A percentile compares a stretch with the other conserved stretches of the same genome.
These are phyloP conservation scores for Syngnathus rostellatus DNA, from an alignment of 2,797 vertebrate species.

Conservation along the genomic window DNA sequence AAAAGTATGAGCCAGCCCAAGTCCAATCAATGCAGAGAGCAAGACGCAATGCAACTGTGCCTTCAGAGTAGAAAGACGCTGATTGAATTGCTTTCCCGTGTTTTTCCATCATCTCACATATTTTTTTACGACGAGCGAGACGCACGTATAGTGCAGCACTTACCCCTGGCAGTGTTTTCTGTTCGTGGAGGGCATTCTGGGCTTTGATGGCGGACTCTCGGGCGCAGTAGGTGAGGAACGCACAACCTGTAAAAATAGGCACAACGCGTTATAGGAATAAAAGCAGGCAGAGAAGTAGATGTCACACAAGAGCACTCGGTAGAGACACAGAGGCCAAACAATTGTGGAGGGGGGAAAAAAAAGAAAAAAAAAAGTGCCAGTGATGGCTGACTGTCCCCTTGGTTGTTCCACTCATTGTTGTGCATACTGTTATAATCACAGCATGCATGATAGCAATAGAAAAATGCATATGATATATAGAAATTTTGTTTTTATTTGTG, in stretches of 20 bases:
- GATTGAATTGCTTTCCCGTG: conserved; percentile 10
- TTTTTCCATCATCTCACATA: conserved; percentile 7
- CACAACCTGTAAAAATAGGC: conserved; percentile 77
- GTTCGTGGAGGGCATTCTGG: conserved; percentile 95
- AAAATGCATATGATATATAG: neutral
- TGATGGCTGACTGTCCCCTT: neutral
- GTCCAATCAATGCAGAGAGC: neutral
- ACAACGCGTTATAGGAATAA: neutral
- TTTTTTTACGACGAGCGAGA: conserved; percentile 5
- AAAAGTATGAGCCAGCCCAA: neutral
- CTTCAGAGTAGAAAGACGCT: neutral
- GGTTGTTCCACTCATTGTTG: neutral
- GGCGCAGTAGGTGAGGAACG: conserved; percentile 98
- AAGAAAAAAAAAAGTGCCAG: neutral
- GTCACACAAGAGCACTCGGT: neutral
- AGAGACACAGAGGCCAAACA: neutral
- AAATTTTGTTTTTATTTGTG: neutral
- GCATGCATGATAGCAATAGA: neutral
- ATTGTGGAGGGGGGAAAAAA: neutral
- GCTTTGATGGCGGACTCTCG: conserved; percentile 98
- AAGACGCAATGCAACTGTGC: neutral
- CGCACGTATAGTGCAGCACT: conserved; percentile 63
- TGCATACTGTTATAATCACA: neutral
- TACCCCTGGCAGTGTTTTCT: conserved; percentile 98
- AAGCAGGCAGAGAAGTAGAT: neutral